Evolutionary conservation across 2,888 invertebrate genomes (phyloP), one percentile per base, ranked within the genome.

Genomic region (Caenorhabditis becei): DNA sequence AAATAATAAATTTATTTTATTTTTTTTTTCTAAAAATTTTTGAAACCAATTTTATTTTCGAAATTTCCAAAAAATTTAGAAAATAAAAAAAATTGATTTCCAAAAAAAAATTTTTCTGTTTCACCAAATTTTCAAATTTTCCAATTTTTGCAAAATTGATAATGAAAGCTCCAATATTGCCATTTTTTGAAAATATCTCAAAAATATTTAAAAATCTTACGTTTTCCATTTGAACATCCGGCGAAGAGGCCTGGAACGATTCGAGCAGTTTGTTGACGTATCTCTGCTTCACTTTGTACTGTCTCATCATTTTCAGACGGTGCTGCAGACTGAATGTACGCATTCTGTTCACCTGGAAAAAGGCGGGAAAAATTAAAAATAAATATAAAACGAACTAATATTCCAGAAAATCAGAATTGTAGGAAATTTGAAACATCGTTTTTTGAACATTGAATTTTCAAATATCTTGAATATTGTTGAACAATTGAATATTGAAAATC

Each of bases 241-340:
- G 82, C 61, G 86, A 82, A 23, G 81, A 62, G 7, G 86, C 87
- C 35, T 83, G 87, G 69, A 90, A 83, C 28, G 86, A 86, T 67
- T 89, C 89, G 47, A 91, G 82, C 56, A 91, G 75, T 47, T 88
- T 88, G 82, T 91, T 91, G 54, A 91, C 77, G 70, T 90, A 89
- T n/a, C 83, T 63, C 54, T 86, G 87, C 58, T 87, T 88, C 71
- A 87, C 85, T 77, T 91, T 89, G 84, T 90, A 91, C 81, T 91
- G 91, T 28, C 90, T 71, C 89, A 90, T 88, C 70, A 91, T 69
- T 59, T 90, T 89, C 71, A 91, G 85, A 8, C 91, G 82, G 58
- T 90, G 90, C 71, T 91, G 91, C 35, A 91, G 81, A 66, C 86
- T 89, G 83, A 91, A 91, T 32, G 89, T 88, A 26, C 90, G 85